phyloP scores from a whole-genome alignment of 1,140 invertebrate species.

The Drosophila sp. region DNA sequence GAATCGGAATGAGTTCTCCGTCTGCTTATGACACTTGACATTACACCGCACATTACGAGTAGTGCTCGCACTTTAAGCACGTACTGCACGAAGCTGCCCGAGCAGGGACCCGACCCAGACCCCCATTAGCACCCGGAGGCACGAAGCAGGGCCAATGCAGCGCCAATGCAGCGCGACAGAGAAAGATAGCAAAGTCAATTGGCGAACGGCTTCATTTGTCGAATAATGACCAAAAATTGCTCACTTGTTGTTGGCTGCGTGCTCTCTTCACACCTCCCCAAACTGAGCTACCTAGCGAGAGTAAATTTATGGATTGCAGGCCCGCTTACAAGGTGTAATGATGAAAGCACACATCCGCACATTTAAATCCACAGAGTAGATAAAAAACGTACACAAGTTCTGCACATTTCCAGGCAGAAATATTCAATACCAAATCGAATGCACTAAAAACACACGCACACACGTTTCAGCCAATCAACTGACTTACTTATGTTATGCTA shows the following conservation, averaged over 20 bases:
- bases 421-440: conserved; percentile 48
- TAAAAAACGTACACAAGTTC: conserved; percentile 36
- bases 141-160: not conserved
- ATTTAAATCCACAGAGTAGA: not conserved
- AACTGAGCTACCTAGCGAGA: too few species aligned
- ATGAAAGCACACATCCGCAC: not conserved
- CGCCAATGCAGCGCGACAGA: not conserved
- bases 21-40: conserved; percentile 49
- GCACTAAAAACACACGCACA: conserved; percentile 49
- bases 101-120: conserved; percentile 19
- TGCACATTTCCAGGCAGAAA: conserved; percentile 34
- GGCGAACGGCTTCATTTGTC: conserved; percentile 5
- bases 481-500: conserved; percentile 26
- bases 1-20: not conserved
- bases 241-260: too few species aligned
- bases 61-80: conserved; percentile 11
- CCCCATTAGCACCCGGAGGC: conserved; percentile 3
- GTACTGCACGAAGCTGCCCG: conserved; percentile 32
- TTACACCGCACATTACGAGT: conserved; percentile 39
- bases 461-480: conserved; percentile 25
- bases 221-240: conserved; percentile 13
- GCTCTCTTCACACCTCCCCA: too few species aligned
- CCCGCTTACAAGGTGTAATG: not conserved
- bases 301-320: too few species aligned
- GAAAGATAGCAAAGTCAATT: conserved; percentile 10